phyloP scores from a whole-genome alignment of 2,888 invertebrate genomes.

The Drosophila prostipennis region DNA sequence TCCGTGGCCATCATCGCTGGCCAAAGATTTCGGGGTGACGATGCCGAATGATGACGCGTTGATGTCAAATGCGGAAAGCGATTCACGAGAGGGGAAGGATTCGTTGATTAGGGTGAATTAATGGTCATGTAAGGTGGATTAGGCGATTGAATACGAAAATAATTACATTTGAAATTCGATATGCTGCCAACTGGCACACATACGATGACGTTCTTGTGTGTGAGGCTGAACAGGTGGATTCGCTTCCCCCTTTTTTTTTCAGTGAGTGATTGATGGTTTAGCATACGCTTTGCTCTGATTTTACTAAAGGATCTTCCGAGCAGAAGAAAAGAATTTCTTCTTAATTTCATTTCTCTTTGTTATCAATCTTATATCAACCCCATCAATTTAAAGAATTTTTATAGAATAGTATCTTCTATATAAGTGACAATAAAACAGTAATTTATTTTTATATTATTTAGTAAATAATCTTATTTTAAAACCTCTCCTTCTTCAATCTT shows the following conservation, averaged over 20 bases:
- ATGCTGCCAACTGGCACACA: slow-evolving; percentile 68
- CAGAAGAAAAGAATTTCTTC: neutral
- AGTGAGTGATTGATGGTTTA: slow-evolving; percentile 60
- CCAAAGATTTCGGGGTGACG: slow-evolving; percentile 43
- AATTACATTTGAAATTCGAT: slow-evolving; percentile 84
- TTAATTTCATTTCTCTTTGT: too few relatives aligned
- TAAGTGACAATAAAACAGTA: too few relatives aligned
- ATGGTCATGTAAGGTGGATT: slow-evolving; percentile 84
- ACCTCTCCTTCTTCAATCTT: slow-evolving; percentile 56
- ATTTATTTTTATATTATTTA: neutral
- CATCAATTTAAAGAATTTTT: too few relatives aligned
- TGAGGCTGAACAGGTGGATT: slow-evolving; percentile 55
- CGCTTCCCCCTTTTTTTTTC: slow-evolving; percentile 1
- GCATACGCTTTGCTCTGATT: slow-evolving; percentile 59
- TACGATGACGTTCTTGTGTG: slow-evolving; percentile 11
- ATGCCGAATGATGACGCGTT: slow-evolving; percentile 64
- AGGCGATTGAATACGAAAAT: slow-evolving; percentile 82
- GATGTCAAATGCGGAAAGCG: slow-evolving; percentile 64
- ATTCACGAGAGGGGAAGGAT: slow-evolving; percentile 26
- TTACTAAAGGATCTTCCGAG: slow-evolving; percentile 43
- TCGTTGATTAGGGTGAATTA: slow-evolving; percentile 84
- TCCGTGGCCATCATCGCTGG: slow-evolving; percentile 39
- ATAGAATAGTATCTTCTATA: neutral
- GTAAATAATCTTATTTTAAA: too few relatives aligned
- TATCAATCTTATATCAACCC: too few relatives aligned